These are phyloP conservation scores for Harpagifer antarcticus DNA, from an alignment of 2,797 vertebrate species.

Conservation along the genomic window DNA sequence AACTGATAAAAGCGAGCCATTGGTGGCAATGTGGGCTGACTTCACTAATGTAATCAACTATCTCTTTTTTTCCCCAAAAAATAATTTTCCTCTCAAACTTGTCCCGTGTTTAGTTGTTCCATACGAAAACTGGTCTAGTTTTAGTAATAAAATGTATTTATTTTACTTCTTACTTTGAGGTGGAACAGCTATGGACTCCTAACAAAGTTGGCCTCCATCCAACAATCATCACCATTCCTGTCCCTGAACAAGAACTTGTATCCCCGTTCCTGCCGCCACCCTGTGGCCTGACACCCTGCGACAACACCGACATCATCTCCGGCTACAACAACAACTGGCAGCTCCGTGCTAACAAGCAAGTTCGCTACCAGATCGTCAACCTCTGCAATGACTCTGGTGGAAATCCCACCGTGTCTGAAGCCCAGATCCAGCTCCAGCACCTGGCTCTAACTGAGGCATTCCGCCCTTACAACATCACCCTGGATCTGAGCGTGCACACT, in stretches of 20 bases:
- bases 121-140: neutral
- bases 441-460: conserved; percentile 88
- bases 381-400: conserved; percentile 85
- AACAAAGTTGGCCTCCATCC: conserved; percentile 87
- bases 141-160: neutral
- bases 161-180: conserved; percentile 46
- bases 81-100: too few relatives aligned
- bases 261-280: conserved; percentile 86
- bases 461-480: conserved; percentile 91
- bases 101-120: too few relatives aligned
- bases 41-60: conserved; percentile 80
- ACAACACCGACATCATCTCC: conserved; percentile 90
- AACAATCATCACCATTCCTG: conserved; percentile 77
- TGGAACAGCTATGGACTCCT: conserved; percentile 85
- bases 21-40: conserved; percentile 81
- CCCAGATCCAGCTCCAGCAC: conserved; percentile 91
- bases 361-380: conserved; percentile 95
- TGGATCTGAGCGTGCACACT: conserved; percentile 87
- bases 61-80: neutral
- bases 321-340: conserved; percentile 92
- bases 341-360: conserved; percentile 85
- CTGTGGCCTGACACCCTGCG: conserved; percentile 92
- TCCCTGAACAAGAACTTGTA: conserved; percentile 79
- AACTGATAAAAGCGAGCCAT: conserved; percentile 22
- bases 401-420: conserved; percentile 86